These are phyloP conservation scores for Hydractinia symbiolongicarpus DNA, from an alignment of 30 jellyfish, hydroid and myxozoan species.

Conservation along the genomic window DNA sequence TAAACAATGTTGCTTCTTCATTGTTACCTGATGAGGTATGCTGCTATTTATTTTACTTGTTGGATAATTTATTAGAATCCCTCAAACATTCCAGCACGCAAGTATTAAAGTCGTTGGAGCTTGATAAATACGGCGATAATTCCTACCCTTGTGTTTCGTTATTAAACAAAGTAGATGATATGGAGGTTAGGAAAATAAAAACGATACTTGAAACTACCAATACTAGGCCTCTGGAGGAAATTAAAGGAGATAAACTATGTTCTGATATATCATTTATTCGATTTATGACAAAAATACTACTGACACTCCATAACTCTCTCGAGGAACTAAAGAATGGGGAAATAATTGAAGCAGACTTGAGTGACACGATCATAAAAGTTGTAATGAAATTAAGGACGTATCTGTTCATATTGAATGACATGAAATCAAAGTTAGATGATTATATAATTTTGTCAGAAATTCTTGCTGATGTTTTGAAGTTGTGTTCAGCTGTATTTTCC, in stretches of 20 bases:
- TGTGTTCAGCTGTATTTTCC: background rate
- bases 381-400: background rate
- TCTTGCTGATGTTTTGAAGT: background rate
- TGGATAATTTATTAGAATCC: background rate
- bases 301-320: background rate
- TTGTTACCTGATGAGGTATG: background rate
- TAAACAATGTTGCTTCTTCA: background rate
- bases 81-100: background rate
- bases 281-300: background rate
- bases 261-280: background rate
- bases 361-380: slow-evolving; percentile 1
- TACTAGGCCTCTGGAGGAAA: background rate
- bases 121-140: slow-evolving; percentile 5
- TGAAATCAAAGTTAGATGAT: background rate
- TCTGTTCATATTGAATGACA: background rate
- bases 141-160: background rate
- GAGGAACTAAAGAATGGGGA: background rate
- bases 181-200: background rate
- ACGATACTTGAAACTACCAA: background rate
- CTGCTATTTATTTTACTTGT: background rate
- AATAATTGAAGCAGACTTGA: background rate
- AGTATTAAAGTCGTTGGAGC: background rate
- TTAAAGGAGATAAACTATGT: background rate
- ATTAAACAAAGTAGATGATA: background rate
- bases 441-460: background rate